Evolutionary conservation across 1,140 invertebrate species (phyloP), one percentile per base, ranked within the genome.

Genomic region (Bombus turneri): DNA sequence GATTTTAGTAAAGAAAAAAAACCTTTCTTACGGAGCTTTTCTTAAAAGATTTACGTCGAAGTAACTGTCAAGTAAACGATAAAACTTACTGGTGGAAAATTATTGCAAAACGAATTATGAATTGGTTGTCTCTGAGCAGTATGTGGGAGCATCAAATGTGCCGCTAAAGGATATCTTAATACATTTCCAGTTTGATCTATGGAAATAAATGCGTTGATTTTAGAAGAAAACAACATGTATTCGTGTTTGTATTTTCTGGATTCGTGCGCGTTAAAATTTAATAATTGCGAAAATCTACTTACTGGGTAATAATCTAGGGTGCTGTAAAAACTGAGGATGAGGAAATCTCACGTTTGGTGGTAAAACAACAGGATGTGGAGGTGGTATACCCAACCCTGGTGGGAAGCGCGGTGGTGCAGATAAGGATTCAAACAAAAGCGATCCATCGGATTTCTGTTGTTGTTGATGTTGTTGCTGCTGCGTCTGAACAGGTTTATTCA

Each of bases 171-270:
- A 88, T 94, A 95, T 87, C 94, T 92, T 25, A 95, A 77, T 83
- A 94, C 94, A 66, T 95, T 95, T 81, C 97, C 96, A 90, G 92
- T 75, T 93, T 94, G 93, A 92, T 95, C 94, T 93, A 31, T 28
- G n/a, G n/a, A 37, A 82, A 68, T 31, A 74, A 43, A 37, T 43
- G 18, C 1, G 31, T 57, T 31, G 28, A 39, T n/a, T 13, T 53
- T 18, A 53, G 13, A 13, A 47, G 5, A 53, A 53, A 59, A n/a
- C 2, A 28, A 69, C 5, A 5, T 15, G 34, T 39, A 12, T 9
- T 2, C 13, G 37, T 12, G 10, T 25, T 37, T 34, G 25, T 4
- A 22, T 39, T n/a, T 37, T 31, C 0, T 41, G 18, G 0, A 53
- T n/a, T 28, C 5, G 15, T 47, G 8, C 0, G 6, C 13, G 0